Evolutionary conservation across 2,113 vertebrate genomes (phyloP), one percentile per base, ranked within the genome.

Genomic region (Heterochromis multidens): DNA sequence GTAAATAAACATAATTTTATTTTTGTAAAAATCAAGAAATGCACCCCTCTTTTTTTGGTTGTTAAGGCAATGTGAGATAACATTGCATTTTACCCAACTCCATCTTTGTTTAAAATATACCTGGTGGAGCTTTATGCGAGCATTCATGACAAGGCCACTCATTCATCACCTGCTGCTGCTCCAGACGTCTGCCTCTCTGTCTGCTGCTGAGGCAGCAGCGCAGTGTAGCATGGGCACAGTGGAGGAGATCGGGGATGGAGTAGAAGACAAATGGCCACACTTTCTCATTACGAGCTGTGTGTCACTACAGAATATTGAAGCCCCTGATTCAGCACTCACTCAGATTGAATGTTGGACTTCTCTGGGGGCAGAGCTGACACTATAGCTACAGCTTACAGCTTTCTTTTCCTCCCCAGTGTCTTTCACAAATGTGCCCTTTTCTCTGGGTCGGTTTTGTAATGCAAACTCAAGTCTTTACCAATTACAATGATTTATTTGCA

Each of bases 321-420:
- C 79, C 61, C 87, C 92, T 96, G 94, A 96, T 84, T 96, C 96
- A 96, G 96, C 95, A 91, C 91, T 94, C 89, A 67, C 56, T 85
- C 43, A 59, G 46, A 90, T 90, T 91, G 88, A 84, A 85, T 87
- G 85, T 37, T 81, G 82, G 63, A 88, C 85, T 87, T 84, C 84
- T 88, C 86, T 86, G 6, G 85, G 46, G 79, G 67, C 70, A 84
- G 67, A 80, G 81, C 74, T 91, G 87, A 81, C 63, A 81, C 63
- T 63, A 11, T 19, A 58, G 46, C 81, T 49, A 58, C 82, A 56
- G 52, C 62, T 65, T 23, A 63, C 54, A 43, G 74, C 80, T 62
- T 58, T 63, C 62, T 29, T 76, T 52, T 43, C 56, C 60, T 49
- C 56, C 35, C 25, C 17, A 6, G 54, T 31, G 67, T 76, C 7